phyloP scores from a whole-genome alignment of 2,888 invertebrate species.

The Drosophila cognata region DNA sequence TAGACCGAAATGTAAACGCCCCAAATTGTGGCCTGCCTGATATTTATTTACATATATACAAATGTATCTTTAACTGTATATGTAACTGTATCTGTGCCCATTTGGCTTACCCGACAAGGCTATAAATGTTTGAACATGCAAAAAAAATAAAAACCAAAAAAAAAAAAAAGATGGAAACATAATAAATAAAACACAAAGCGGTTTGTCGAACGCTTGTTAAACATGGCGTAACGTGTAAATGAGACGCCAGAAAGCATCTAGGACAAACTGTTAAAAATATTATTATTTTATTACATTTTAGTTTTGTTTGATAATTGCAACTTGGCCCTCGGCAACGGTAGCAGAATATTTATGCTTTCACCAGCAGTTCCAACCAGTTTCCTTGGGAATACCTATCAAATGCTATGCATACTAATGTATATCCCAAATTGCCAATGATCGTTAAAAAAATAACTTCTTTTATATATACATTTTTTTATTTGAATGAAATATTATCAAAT shows the following conservation, averaged over 20 bases:
- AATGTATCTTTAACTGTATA: conserved; percentile 28
- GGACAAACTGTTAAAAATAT: not conserved
- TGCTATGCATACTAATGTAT: not conserved
- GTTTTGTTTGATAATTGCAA: not conserved
- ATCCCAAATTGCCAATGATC: not conserved
- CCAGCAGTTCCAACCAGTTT: not conserved
- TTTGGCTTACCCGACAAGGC: conserved; percentile 62
- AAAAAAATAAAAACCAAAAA: conserved; percentile 26
- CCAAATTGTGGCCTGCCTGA: conserved; percentile 52
- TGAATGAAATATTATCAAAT: too few relatives aligned
- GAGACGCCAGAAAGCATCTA: not conserved
- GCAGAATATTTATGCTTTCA: not conserved
- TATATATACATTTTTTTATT: not conserved
- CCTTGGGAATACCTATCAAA: not conserved
- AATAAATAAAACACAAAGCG: conserved; percentile 29
- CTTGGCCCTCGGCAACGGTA: not conserved
- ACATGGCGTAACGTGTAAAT: conserved; percentile 21
- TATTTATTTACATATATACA: conserved; percentile 3
- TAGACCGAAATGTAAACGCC: conserved; percentile 66
- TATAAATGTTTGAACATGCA: conserved; percentile 57
- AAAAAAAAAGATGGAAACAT: not conserved
- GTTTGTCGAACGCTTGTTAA: conserved; percentile 30
- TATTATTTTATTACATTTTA: not conserved
- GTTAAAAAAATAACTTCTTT: not conserved
- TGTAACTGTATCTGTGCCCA: conserved; percentile 24